Base-by-base conservation (phyloP, 1,140 invertebrate species). In the Lucilia cuprina region DNA sequence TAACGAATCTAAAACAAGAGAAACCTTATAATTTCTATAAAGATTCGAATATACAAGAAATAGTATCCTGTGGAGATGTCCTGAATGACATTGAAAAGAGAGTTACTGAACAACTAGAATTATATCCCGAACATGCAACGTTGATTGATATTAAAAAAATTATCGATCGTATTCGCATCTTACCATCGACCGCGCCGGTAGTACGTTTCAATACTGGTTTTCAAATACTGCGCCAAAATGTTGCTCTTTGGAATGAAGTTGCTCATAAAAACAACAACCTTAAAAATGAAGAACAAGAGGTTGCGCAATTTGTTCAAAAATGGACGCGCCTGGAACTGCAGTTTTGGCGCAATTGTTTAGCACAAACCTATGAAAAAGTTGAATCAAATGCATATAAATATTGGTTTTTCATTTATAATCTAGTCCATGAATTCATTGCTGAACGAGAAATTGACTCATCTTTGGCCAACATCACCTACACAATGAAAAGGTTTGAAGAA, bases 301-400 rank as follows among this genome's bases (percentile, higher is more conserved):
- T 99, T 0, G 96, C 95, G 2, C 92, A 95, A 83, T 94, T 97
- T 86, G 96, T 99, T 74, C 95, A 99, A 74, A 93, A 94, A 35
- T 99, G 98, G 98, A 94, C 98, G 83, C 96, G 97, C 91, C 89
- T 98, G 2, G 99, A 99, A 91, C 93, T 99, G 75, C 93, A 93
- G 49, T 94, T 94, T 86, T 98, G 97, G 97, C 96, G 96, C 85
- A 94, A 95, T 87, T 95, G 95, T 82, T 91, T 98, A 0, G 93
- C 94, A 80, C 93, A 93, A 84, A 91, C 94, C 4, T 93, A 93
- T 65, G 90, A 93, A 34, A 95, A 95, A 86, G 92, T 95, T 78
- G 92, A 94, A 86, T 91, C 92, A 0, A 92, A 94, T 83, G 93
- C 94, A 0, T 93, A 95, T 50, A 96, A 96, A 91, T 98, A 97